Evolutionary conservation across 1,140 invertebrate genomes (phyloP), one percentile per base, ranked within the genome.

Genomic region (Camponotus vicinus): DNA sequence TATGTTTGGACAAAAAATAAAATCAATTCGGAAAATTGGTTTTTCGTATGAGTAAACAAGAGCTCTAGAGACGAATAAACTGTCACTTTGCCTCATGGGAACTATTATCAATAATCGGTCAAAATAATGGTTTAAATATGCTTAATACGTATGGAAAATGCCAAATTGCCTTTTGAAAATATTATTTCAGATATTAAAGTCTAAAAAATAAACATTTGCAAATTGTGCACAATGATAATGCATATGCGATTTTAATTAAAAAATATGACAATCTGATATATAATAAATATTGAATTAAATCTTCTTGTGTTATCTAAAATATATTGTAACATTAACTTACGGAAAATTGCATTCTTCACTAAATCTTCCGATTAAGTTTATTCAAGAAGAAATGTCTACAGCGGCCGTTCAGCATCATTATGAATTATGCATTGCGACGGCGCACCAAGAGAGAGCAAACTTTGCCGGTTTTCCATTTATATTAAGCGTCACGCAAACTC

Each of bases 101-200:
- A n/a, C 73, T 49, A 84, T 90, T 76, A 63, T 89, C 85, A 78
- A 89, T 86, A 86, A 66, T 63, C 52, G 59, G 13, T 89, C 21
- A 49, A 45, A 61, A 59, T 45, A 67, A 89, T 85, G n/a, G 61
- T 79, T 75, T 88, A 85, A 79, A 67, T 45, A 61, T 85, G 15
- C 27, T 13, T 34, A 27, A 27, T 27, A 27, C 27, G 27, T 27
- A 27, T 27, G 27, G 2, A 13, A 70, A 32, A 70, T 55, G 11
- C 21, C 0, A 34, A 49, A 21, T 15, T 71, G 27, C 0, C 21
- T 18, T 71, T 1, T 4, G 34, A 59, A 70, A 82, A 78, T 21
- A 59, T 70, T 21, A 42, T 70, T 15, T 11, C 5, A 42, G 34
- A 55, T 9, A 13, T 57, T 1, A 61, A 7, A n/a, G 40, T 67